A percentile compares a stretch with the other conserved stretches of the same genome.
Evolutionary conservation across 2,888 invertebrate species (phyloP).

Genomic region (Tolmerus cingulatus): DNA sequence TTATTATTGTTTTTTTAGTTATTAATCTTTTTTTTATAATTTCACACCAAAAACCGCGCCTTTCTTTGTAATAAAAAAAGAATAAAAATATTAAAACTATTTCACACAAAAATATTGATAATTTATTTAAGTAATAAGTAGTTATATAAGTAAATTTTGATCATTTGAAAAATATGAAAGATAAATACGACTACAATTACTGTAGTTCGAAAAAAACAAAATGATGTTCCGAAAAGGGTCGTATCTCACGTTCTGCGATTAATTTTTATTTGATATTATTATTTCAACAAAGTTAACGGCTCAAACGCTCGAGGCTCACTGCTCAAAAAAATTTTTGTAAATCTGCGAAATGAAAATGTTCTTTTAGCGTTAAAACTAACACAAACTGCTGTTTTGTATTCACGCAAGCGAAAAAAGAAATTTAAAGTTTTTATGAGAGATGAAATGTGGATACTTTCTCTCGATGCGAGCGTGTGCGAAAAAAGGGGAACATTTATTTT

Average conservation of each 20-base stretch:
- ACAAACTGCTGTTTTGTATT: neutral
- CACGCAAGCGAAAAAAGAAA: neutral
- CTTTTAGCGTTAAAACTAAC: too few relatives aligned
- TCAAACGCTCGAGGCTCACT: neutral
- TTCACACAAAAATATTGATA: too few relatives aligned
- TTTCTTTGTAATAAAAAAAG: too few relatives aligned
- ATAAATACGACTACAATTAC: too few relatives aligned
- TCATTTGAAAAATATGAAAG: too few relatives aligned
- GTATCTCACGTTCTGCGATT: neutral
- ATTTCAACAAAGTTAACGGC: neutral
- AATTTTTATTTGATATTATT: neutral
- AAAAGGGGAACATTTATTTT: neutral
- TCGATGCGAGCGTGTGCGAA: neutral
- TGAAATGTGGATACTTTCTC: neutral
- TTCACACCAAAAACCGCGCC: too few relatives aligned
- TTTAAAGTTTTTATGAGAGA: neutral
- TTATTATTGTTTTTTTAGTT: neutral
- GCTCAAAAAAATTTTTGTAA: neutral
- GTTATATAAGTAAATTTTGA: too few relatives aligned
- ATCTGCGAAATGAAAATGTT: neutral
- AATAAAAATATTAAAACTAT: too few relatives aligned
- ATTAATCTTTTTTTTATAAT: neutral
- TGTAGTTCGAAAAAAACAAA: neutral
- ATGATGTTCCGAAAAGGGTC: neutral
- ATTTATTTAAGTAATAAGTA: too few relatives aligned